Conservation (phyloP, 2,888 invertebrate species). For the Phoronis australis region DNA sequence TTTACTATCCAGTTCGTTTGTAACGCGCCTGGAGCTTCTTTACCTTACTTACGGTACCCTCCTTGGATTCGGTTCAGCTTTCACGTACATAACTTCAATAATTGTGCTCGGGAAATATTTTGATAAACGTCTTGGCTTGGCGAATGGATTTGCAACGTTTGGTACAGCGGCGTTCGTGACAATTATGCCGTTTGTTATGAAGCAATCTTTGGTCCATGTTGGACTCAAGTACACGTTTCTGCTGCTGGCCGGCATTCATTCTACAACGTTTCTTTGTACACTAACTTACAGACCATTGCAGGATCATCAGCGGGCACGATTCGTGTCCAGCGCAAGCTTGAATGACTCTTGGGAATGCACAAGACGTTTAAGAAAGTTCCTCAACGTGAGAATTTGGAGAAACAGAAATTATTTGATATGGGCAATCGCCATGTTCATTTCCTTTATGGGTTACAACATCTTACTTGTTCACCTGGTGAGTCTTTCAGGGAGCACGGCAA, state of each 20-base stretch:
- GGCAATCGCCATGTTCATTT: too few species aligned
- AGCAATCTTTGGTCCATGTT: not conserved
- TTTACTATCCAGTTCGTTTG: constrained; percentile 4
- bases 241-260: constrained; percentile 1
- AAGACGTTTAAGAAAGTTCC: too few species aligned
- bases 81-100: constrained; percentile 1
- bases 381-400: too few species aligned
- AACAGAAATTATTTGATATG: too few species aligned
- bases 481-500: too few species aligned
- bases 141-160: constrained; percentile 5
- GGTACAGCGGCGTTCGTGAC: constrained; percentile 4
- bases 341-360: too few species aligned
- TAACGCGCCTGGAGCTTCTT: constrained; percentile 2
- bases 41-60: constrained; percentile 6
- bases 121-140: constrained; percentile 2
- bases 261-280: constrained; percentile 2
- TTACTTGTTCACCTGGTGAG: too few species aligned
- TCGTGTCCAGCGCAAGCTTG: too few species aligned
- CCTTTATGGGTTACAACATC: too few species aligned
- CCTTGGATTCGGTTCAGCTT: constrained; percentile 3
- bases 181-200: constrained; percentile 3
- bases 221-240: constrained; percentile 2
- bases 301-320: too few species aligned
- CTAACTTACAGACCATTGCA: constrained; percentile 4
- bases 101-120: constrained; percentile 5